phyloP scores from a whole-genome alignment of 2,888 invertebrate genomes.

The Pardosa pseudoannulata region DNA sequence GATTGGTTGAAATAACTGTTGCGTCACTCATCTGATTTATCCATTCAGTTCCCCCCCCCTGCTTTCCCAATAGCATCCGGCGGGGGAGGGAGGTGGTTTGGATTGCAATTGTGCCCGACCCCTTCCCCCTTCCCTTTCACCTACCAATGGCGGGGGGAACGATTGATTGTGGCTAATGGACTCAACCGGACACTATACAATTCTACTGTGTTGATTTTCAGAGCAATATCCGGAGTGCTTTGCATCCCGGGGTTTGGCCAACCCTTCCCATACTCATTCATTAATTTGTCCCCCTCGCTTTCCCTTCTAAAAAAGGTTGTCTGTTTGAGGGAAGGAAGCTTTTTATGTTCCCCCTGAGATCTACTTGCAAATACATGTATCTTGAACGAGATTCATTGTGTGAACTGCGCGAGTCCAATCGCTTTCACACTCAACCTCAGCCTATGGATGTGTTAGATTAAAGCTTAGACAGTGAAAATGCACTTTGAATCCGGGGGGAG shows the following conservation, averaged over 20 bases:
- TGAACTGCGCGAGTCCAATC: not conserved
- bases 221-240: slow-evolving; percentile 64
- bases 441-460: too few species aligned
- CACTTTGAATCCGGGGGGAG: too few species aligned
- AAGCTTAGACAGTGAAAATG: too few species aligned
- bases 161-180: slow-evolving; percentile 67
- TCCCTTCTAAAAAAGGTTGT: slow-evolving; percentile 5
- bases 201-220: slow-evolving; percentile 49
- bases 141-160: slow-evolving; percentile 42
- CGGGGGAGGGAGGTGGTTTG: not conserved
- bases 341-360: slow-evolving; percentile 4
- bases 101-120: slow-evolving; percentile 27
- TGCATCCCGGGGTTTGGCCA: slow-evolving; percentile 29
- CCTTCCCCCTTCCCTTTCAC: slow-evolving; percentile 18
- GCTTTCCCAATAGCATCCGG: slow-evolving; percentile 27
- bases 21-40: slow-evolving; percentile 62
- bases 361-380: not conserved
- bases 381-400: slow-evolving; percentile 5
- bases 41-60: slow-evolving; percentile 25
- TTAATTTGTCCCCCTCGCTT: slow-evolving; percentile 29
- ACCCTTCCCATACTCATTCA: slow-evolving; percentile 43
- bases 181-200: slow-evolving; percentile 56
- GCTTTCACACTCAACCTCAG: not conserved
- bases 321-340: not conserved
- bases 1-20: slow-evolving; percentile 62